Evolutionary conservation across 2,888 invertebrate genomes (phyloP), one percentile per base, ranked within the genome.

Genomic region (Onchidella celtica): DNA sequence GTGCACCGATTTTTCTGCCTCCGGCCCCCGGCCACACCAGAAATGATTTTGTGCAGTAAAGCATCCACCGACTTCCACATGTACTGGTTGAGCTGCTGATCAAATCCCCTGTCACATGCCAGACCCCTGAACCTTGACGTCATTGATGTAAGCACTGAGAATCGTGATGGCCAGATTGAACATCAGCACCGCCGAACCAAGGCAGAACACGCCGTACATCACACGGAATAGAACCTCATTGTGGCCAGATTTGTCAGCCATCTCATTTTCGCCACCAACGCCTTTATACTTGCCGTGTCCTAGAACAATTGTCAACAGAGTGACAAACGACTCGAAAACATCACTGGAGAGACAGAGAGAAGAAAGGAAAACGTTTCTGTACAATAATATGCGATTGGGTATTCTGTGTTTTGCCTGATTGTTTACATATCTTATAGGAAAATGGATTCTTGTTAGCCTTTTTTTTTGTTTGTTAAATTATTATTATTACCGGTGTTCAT

Each of bases 131-230:
- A 38, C 40, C 59, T 75, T 74, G 21, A 70, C 40, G 14, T 73
- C 74, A 2, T 59, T 32, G 27, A 83, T 17, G 65, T 70, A 83
- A 38, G 34, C 32, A 47, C 73, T 79, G 47, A 83, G 69, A n/a
- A 83, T 70, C 47, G 76, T 76, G 55, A 83, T 77, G 57, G 83
- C 80, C 2, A 80, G 11, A 40, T 76, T 76, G 24, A 83, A 14
- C 24, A 79, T 65, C 21, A 75, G 38, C 29, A 76, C 66, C 14
- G 65, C 65, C 21, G 76, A 59, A 27, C 69, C 59, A 2, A 83
- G 66, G 70, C 70, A 72, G 66, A 65, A 70, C 61, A 65, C 34
- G 17, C 61, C 61, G 55, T 75, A 81, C 75, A 76, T 70, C n/a
- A 61, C 6, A 6, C 70, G 36, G 34, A 70, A 70, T 9, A 40